Conservation (phyloP, 1,140 invertebrate species). For the Habropoda laboriosa region DNA sequence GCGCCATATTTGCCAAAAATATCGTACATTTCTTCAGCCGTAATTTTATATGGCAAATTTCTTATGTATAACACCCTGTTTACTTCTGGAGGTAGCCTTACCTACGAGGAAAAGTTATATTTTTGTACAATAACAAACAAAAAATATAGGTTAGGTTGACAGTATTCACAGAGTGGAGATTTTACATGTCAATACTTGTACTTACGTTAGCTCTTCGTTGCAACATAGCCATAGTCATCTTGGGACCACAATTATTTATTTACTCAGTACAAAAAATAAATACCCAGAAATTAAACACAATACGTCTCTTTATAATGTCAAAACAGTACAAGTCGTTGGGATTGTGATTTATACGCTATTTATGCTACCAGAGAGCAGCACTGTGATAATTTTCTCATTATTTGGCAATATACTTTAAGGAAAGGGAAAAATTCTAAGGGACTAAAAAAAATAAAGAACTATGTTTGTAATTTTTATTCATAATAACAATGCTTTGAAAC, state of each 20-base stretch:
- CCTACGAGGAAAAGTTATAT: conserved; percentile 84
- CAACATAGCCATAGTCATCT: conserved; percentile 84
- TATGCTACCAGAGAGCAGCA: conserved; percentile 27
- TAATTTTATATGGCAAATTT: conserved; percentile 99
- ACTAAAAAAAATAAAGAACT: background rate
- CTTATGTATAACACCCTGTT: conserved; percentile 98
- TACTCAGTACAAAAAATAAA: background rate
- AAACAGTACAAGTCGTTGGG: background rate
- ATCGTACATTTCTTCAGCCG: conserved; percentile 99
- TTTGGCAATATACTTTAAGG: background rate
- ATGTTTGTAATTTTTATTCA: conserved; percentile 33
- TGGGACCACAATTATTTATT: conserved; percentile 60
- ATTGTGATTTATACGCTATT: background rate
- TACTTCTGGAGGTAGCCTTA: conserved; percentile 98
- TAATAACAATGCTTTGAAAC: conserved; percentile 32
- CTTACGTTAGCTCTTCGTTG: conserved; percentile 85
- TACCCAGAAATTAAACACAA: background rate
- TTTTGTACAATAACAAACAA: conserved; percentile 12
- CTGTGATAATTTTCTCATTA: background rate
- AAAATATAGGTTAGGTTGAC: conserved; percentile 24
- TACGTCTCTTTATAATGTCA: background rate
- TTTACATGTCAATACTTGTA: conserved; percentile 43
- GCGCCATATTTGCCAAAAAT: conserved; percentile 99
- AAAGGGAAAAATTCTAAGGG: background rate
- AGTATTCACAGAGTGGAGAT: background rate